phyloP scores from a whole-genome alignment of 2,888 invertebrate species.

The Romanomermis culicivorax region DNA sequence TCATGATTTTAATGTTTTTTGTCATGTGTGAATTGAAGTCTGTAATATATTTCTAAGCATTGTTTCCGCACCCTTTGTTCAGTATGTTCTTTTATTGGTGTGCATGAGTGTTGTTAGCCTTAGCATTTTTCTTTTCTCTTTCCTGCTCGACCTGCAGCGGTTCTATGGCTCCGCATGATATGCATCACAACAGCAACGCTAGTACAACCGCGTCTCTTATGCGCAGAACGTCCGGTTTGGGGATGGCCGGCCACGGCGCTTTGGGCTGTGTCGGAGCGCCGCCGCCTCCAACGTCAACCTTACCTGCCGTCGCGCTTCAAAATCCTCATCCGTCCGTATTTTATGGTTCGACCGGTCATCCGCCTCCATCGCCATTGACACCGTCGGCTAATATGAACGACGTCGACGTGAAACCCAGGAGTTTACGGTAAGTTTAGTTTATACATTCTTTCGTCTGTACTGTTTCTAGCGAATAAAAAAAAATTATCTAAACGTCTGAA shows the following conservation, averaged over 20 bases:
- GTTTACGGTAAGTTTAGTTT: neutral
- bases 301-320: neutral
- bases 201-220: neutral
- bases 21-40: too few relatives aligned
- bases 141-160: conserved; percentile 4
- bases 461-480: neutral
- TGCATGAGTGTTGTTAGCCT: neutral
- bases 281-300: neutral
- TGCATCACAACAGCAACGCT: conserved; percentile 4
- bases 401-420: conserved; percentile 6
- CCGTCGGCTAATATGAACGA: conserved; percentile 19
- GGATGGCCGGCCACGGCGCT: neutral
- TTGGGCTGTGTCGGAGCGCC: neutral
- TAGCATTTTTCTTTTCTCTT: neutral
- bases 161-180: conserved; percentile 23
- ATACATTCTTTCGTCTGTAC: neutral
- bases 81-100: too few relatives aligned
- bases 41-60: too few relatives aligned
- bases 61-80: too few relatives aligned
- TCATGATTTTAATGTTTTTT: neutral
- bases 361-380: conserved; percentile 15
- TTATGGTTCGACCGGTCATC: neutral
- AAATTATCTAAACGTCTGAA: neutral
- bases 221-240: neutral
- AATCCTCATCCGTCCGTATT: neutral